Evolutionary conservation across 2,113 vertebrate species (phyloP).

Genomic region (Atractosteus spatula): DNA sequence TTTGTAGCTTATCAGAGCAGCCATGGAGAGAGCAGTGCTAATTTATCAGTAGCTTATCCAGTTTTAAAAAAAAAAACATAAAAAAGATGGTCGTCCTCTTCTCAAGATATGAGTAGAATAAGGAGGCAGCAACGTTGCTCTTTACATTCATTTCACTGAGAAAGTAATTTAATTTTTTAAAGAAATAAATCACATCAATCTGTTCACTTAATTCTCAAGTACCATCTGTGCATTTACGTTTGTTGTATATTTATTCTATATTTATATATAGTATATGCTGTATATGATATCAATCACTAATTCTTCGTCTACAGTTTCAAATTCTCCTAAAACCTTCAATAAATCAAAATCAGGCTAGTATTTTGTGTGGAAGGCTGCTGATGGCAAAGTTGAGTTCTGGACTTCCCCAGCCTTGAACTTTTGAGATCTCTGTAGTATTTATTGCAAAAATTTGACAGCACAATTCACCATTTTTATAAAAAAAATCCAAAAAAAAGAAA

Average conservation of each 20-base stretch:
- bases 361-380: constrained; percentile 47
- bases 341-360: constrained; percentile 40
- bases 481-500: constrained; percentile 19
- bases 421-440: constrained; percentile 47
- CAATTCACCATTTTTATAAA: constrained; percentile 49
- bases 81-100: constrained; percentile 38
- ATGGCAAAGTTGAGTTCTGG: constrained; percentile 36
- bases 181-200: constrained; percentile 21
- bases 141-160: constrained; percentile 17
- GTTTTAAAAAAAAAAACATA: constrained; percentile 46
- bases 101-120: constrained; percentile 24
- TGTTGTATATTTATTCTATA: constrained; percentile 53
- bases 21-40: constrained; percentile 32
- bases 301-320: constrained; percentile 46
- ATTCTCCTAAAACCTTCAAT: constrained; percentile 33
- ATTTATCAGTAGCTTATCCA: constrained; percentile 43
- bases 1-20: constrained; percentile 39
- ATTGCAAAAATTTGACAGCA: constrained; percentile 58
- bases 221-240: constrained; percentile 61
- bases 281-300: constrained; percentile 55
- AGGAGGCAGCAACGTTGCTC: constrained; percentile 33
- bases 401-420: constrained; percentile 12
- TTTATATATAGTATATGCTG: constrained; percentile 63
- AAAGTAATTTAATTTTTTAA: constrained; percentile 15
- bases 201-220: constrained; percentile 35